phyloP scores from a whole-genome alignment of 2,888 invertebrate genomes.

The Amaurobius ferox region DNA sequence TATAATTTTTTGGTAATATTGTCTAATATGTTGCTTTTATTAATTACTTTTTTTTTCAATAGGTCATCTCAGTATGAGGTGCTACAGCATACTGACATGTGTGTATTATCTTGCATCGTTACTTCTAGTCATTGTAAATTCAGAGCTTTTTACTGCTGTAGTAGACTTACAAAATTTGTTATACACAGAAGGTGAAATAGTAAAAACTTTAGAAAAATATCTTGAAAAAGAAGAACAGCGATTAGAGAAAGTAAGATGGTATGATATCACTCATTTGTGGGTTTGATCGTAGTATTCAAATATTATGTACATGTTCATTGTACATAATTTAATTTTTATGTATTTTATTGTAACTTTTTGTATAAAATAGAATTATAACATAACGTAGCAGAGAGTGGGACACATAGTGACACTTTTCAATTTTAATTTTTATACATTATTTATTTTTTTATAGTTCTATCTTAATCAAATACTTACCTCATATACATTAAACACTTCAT shows the following conservation, averaged over 20 bases:
- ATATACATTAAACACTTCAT: too few species aligned
- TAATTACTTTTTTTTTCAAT: background rate
- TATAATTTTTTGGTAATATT: too few species aligned
- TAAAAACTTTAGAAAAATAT: slow-evolving; percentile 89
- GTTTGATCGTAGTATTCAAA: background rate
- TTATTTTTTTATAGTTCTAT: too few species aligned
- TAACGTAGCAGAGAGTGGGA: too few species aligned
- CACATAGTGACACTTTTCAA: too few species aligned
- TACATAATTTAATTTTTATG: too few species aligned
- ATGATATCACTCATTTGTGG: slow-evolving; percentile 75
- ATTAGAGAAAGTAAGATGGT: slow-evolving; percentile 87
- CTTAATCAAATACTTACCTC: too few species aligned
- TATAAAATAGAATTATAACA: too few species aligned
- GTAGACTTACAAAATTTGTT: slow-evolving; percentile 94
- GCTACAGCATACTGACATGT: background rate
- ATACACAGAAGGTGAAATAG: slow-evolving; percentile 91
- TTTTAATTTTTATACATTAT: too few species aligned
- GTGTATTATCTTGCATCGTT: background rate
- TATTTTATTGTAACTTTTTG: too few species aligned
- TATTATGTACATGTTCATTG: background rate
- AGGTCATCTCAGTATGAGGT: background rate
- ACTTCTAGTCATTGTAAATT: slow-evolving; percentile 25
- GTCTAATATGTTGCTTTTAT: too few species aligned
- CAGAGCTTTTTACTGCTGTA: slow-evolving; percentile 94
- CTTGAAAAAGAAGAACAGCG: slow-evolving; percentile 89